Evolutionary conservation across 2,113 vertebrate genomes (phyloP).

Genomic region (Steatornis caripensis): DNA sequence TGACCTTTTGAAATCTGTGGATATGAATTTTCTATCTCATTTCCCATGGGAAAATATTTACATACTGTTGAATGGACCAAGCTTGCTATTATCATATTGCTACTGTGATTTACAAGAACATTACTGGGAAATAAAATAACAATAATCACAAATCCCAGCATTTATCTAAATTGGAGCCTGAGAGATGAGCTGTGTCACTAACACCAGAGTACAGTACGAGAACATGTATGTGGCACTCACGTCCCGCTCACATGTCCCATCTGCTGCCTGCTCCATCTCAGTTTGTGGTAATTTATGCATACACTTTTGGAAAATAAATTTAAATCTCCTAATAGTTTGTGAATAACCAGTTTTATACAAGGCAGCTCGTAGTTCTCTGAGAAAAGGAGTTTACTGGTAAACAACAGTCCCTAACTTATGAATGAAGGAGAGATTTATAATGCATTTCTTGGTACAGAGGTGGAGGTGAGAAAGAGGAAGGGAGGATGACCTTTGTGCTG

Average conservation of each 20-base stretch:
- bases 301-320: neutral
- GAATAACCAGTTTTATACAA: neutral
- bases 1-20: slow-evolving; percentile 20
- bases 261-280: neutral
- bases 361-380: neutral
- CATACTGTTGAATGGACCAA: neutral
- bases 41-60: slow-evolving; percentile 22
- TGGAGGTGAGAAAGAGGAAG: neutral
- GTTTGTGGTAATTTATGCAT: neutral
- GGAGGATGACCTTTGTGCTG: neutral
- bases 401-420: neutral
- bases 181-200: neutral
- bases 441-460: neutral
- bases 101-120: neutral
- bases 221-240: neutral
- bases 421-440: neutral
- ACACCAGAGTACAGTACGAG: neutral
- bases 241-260: neutral
- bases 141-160: neutral
- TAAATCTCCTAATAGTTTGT: neutral
- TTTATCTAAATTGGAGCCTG: neutral
- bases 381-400: neutral
- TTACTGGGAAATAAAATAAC: neutral
- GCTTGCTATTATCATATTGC: neutral
- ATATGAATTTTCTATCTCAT: slow-evolving; percentile 33